A percentile compares a stretch with the other conserved stretches of the same genome.
Evolutionary conservation across 2,797 vertebrate genomes (phyloP).

Genomic region (Gorsachius magnificus): DNA sequence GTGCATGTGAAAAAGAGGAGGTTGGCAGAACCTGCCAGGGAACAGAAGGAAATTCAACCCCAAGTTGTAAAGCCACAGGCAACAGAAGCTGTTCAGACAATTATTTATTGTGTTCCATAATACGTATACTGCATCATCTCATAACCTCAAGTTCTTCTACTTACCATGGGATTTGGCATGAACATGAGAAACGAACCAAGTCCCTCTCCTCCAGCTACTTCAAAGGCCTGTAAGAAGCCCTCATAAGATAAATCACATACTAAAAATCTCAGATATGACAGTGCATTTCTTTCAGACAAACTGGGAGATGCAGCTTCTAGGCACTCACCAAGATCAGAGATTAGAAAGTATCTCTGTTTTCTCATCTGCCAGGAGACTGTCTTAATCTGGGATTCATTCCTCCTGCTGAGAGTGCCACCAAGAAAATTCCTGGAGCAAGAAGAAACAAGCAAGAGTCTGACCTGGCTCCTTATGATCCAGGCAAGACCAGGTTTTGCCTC

Average conservation of each 20-base stretch:
- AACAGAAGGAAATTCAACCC: not conserved
- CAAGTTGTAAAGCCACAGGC: not conserved
- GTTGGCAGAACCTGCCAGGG: not conserved
- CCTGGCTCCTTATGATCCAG: not conserved
- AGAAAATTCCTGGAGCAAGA: not conserved
- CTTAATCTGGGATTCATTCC: not conserved
- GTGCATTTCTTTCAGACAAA: not conserved
- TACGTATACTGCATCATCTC: not conserved
- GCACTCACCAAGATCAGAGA: not conserved
- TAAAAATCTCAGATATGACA: not conserved
- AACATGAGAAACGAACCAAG: not conserved
- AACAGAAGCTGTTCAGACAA: not conserved
- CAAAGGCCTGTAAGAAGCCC: not conserved
- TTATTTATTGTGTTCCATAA: not conserved
- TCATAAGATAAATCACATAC: not conserved
- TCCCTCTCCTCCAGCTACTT: not conserved
- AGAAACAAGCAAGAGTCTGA: not conserved
- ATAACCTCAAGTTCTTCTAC: not conserved
- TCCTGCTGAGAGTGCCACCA: not conserved
- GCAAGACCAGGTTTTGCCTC: not conserved
- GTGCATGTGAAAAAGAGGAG: not conserved
- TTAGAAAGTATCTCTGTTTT: not conserved
- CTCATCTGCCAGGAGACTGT: not conserved
- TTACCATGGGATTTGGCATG: not conserved
- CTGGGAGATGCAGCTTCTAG: not conserved